A percentile compares a stretch with the other conserved stretches of the same genome.
Conservation (phyloP, 2,113 vertebrate genomes). For the Sisor rabdophorus region DNA sequence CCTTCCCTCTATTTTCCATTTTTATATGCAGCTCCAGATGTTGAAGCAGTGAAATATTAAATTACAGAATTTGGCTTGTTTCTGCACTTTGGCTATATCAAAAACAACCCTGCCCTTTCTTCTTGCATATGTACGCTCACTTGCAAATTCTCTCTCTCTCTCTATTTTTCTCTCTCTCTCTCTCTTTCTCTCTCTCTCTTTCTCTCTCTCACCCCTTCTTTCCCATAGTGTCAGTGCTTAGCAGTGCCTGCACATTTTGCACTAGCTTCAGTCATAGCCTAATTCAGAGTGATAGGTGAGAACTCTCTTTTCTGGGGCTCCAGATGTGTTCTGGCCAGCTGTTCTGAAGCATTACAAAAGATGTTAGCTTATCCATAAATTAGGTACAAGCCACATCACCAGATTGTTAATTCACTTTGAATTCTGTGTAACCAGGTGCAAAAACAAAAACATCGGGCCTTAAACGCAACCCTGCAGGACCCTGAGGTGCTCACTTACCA, state of each 20-base stretch:
- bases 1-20: conserved; percentile 75
- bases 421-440: conserved; percentile 52
- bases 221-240: neutral
- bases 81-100: conserved; percentile 69
- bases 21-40: conserved; percentile 77
- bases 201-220: conserved; percentile 13
- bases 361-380: conserved; percentile 53
- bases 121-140: conserved; percentile 19
- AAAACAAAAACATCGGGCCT: conserved; percentile 51
- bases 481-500: conserved; percentile 51
- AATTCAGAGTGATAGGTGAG: conserved; percentile 45
- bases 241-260: conserved; percentile 17
- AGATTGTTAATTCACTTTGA: conserved; percentile 52
- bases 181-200: conserved; percentile 19
- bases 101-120: conserved; percentile 66
- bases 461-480: conserved; percentile 46
- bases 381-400: conserved; percentile 48
- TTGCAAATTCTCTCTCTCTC: conserved; percentile 24
- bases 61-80: conserved; percentile 76
- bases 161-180: conserved; percentile 27
- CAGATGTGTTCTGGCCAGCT: conserved; percentile 53
- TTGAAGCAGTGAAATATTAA: conserved; percentile 77
- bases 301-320: conserved; percentile 46
- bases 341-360: conserved; percentile 52
- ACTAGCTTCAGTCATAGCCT: conserved; percentile 36